Evolutionary conservation across 2,113 vertebrate genomes (phyloP), one percentile per base, ranked within the genome.

Genomic region (Sylvietta virens): DNA sequence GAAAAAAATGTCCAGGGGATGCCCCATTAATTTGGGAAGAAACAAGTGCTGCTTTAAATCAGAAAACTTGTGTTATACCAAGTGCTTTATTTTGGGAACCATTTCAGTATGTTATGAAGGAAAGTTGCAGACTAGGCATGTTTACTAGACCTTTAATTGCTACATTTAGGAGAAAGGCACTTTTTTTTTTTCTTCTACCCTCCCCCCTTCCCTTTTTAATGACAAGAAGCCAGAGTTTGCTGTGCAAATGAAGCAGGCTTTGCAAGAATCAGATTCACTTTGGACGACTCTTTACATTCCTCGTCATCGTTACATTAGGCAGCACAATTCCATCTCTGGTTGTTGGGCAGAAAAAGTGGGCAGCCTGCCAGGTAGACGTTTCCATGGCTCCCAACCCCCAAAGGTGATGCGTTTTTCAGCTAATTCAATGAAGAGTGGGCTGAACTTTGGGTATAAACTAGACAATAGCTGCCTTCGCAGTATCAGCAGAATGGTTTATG

Each of bases 381-480:
- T 98, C 98, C 98, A 99, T 99, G 99, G 98, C 98, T 98, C 98
- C 98, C 98, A 98, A 98, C 98, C 97, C 98, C 97, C 98, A 98
- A 99, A 99, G 98, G 98, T 99, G 98, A 98, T 98, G 98, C 98
- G 98, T 98, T 98, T 98, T 98, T 98, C 97, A 98, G 98, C 98
- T 98, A 98, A 98, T 98, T 98, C 98, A 98, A 98, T 98, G 97
- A 98, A 98, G 96, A 98, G 98, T 98, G 98, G 98, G 97, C 98
- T 98, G 97, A 98, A 98, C 98, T 98, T 98, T 98, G 98, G 96
- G 98, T 99, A 98, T 98, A 98, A 98, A 98, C 98, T 98, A 99
- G 98, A 99, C 98, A 99, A 99, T 99, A 99, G 99, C 99, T 98
- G 98, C 98, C 99, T 99, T 99, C 97, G 98, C 98, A 98, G 97